These are phyloP conservation scores for Epistrophella euchroma DNA, from an alignment of 2,888 invertebrate species.

Conservation along the genomic window DNA sequence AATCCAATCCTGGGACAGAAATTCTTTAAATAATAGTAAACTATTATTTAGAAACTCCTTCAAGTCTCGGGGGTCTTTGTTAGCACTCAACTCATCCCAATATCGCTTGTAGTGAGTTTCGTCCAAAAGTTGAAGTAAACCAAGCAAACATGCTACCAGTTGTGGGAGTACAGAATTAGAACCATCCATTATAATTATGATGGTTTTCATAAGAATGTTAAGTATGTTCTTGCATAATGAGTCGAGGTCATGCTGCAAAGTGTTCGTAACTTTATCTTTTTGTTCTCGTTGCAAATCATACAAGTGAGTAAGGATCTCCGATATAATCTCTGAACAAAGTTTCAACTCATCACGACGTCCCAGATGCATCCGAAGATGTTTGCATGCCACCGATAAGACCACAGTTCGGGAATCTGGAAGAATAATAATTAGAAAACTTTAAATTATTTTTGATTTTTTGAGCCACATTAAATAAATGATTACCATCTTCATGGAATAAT, in stretches of 20 bases:
- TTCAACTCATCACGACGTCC: conserved; percentile 92
- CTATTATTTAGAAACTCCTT: conserved; percentile 94
- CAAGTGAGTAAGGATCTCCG: conserved; percentile 89
- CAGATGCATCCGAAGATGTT: conserved; percentile 93
- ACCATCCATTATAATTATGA: conserved; percentile 91
- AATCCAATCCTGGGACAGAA: conserved; percentile 83
- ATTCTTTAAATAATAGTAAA: conserved; percentile 86
- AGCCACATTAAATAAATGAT: conserved; percentile 50
- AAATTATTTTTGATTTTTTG: background rate
- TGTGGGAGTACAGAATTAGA: conserved; percentile 89
- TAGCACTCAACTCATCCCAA: conserved; percentile 90
- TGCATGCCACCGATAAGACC: conserved; percentile 92
- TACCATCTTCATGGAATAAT: conserved; percentile 90
- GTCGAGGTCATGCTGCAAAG: conserved; percentile 90
- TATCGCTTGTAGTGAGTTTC: conserved; percentile 94
- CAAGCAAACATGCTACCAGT: conserved; percentile 93
- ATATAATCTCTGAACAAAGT: conserved; percentile 93
- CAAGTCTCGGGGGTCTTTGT: conserved; percentile 89
- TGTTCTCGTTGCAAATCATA: conserved; percentile 85
- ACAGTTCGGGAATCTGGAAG: conserved; percentile 92
- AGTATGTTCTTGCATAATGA: conserved; percentile 91
- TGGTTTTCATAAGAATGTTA: conserved; percentile 93
- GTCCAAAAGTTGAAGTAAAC: conserved; percentile 93
- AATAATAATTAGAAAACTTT: conserved; percentile 62
- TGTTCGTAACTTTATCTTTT: conserved; percentile 84